Evolutionary conservation across 2,113 vertebrate species (phyloP).

Genomic region (Brachionichthys hirsutus): DNA sequence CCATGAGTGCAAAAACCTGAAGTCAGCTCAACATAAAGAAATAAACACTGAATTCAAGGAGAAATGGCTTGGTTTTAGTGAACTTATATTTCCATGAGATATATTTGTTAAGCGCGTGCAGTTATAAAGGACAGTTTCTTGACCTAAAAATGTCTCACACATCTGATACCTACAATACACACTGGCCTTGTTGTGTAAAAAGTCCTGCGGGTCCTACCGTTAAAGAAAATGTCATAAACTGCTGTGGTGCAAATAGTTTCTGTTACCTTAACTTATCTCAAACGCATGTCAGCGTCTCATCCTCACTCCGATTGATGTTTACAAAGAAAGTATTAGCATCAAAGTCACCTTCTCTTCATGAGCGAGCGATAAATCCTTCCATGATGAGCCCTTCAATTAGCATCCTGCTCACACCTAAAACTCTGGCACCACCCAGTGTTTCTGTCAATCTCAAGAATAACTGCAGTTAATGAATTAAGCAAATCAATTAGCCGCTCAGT

Average conservation of each 20-base stretch:
- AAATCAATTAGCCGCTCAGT: slow-evolving; percentile 65
- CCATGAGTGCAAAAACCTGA: too few species aligned
- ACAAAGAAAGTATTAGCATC: slow-evolving; percentile 36
- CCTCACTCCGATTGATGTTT: slow-evolving; percentile 33
- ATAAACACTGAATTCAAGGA: too few species aligned
- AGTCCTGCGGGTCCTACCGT: neutral
- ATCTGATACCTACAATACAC: too few species aligned
- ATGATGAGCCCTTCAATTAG: slow-evolving; percentile 46
- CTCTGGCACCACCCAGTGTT: slow-evolving; percentile 45
- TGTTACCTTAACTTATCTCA: slow-evolving; percentile 15
- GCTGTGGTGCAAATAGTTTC: neutral
- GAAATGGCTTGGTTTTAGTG: too few species aligned
- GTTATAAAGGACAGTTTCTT: slow-evolving; percentile 25
- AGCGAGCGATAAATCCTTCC: slow-evolving; percentile 35
- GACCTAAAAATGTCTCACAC: slow-evolving; percentile 13
- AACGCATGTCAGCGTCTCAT: slow-evolving; percentile 9
- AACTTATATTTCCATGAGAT: too few species aligned
- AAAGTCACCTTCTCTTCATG: slow-evolving; percentile 43
- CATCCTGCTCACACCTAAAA: slow-evolving; percentile 54
- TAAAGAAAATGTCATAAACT: neutral
- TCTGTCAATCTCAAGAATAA: slow-evolving; percentile 52
- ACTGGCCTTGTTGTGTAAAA: neutral
- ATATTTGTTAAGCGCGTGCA: neutral
- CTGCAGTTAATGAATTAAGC: slow-evolving; percentile 61
- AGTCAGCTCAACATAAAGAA: too few species aligned